phyloP scores from a whole-genome alignment of 2,113 vertebrate species.

The Smithornis capensis region DNA sequence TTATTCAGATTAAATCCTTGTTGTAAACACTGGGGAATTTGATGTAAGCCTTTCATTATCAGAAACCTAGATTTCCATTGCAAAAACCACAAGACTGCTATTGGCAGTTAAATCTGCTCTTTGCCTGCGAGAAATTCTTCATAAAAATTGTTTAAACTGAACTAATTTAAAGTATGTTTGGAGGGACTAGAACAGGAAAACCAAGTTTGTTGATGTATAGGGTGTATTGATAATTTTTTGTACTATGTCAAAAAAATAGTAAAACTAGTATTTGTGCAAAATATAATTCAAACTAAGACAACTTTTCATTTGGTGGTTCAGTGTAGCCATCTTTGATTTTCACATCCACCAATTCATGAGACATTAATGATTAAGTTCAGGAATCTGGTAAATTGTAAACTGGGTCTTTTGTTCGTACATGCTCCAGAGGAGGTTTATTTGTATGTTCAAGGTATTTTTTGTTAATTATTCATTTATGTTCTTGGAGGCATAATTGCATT shows the following conservation, averaged over 20 bases:
- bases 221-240: background rate
- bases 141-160: background rate
- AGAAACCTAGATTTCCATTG: background rate
- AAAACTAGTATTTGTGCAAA: background rate
- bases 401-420: background rate
- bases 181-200: background rate
- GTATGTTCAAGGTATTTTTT: background rate
- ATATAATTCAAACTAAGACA: background rate
- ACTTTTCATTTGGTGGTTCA: background rate
- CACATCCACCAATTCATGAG: background rate
- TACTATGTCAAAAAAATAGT: background rate
- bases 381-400: background rate
- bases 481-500: background rate
- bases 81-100: background rate
- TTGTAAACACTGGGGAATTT: constrained; percentile 7
- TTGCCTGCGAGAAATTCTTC: background rate
- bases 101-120: background rate
- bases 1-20: background rate
- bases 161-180: background rate
- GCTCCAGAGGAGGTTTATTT: background rate
- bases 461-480: background rate
- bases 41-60: constrained; percentile 5
- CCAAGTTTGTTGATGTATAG: background rate
- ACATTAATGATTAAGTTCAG: background rate
- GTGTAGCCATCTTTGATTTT: constrained; percentile 17